Conservation (phyloP, 2,797 vertebrate genomes). For the Acipenser transmontanus region DNA sequence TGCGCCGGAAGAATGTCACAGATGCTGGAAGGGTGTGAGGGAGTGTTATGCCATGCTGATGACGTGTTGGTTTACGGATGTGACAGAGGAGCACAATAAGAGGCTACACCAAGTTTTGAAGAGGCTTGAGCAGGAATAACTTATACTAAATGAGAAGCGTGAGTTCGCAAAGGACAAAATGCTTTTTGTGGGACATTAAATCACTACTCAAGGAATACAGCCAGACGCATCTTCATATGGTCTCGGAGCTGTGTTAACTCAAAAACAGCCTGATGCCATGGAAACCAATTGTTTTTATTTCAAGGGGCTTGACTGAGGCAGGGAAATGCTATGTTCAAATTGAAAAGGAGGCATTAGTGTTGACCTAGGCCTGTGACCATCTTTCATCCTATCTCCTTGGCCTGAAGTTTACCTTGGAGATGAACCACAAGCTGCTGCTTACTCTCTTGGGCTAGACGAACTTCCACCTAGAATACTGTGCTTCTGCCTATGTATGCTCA, state of each 20-base stretch:
- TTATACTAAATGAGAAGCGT: neutral
- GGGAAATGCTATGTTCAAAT: neutral
- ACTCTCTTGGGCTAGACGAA: neutral
- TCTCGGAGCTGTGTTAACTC: too few relatives aligned
- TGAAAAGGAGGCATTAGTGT: neutral
- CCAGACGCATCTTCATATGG: neutral
- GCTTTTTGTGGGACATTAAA: slow-evolving; percentile 2
- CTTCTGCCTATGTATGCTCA: neutral
- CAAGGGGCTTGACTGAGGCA: neutral
- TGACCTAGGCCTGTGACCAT: neutral
- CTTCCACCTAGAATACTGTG: neutral
- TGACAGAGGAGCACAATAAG: neutral
- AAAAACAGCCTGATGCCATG: neutral
- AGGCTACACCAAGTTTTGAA: slow-evolving; percentile 3
- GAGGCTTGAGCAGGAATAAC: slow-evolving; percentile 8
- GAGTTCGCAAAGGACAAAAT: neutral
- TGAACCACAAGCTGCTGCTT: neutral
- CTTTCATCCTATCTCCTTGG: neutral
- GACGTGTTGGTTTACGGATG: neutral
- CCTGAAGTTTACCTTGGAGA: neutral
- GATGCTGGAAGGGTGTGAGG: slow-evolving; percentile 10
- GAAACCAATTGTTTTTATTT: neutral
- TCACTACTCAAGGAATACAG: neutral
- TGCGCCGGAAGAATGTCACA: slow-evolving; percentile 13
- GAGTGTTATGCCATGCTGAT: slow-evolving; percentile 8